Evolutionary conservation across 2,888 invertebrate species (phyloP).

Genomic region (Torymus tubicola): DNA sequence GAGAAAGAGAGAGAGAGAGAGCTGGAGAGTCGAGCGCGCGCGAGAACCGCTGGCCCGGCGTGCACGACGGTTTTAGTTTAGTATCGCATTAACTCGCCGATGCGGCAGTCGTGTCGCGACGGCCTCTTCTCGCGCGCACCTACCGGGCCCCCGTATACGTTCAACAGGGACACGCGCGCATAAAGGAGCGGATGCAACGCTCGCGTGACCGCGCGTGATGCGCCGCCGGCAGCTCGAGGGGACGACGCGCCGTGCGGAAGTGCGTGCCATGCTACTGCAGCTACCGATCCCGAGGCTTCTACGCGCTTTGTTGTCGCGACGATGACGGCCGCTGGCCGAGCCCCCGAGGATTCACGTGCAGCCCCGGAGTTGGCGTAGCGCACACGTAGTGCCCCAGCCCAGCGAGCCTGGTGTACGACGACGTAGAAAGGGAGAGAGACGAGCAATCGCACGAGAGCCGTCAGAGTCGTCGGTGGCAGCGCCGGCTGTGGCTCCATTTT

Average conservation of each 20-base stretch:
- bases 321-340: not conserved
- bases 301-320: not conserved
- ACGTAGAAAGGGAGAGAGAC: constrained; percentile 11
- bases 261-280: not conserved
- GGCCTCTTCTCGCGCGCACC: constrained; percentile 5
- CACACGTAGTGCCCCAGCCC: not conserved
- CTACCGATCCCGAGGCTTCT: too few relatives aligned
- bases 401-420: not conserved
- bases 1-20: constrained; percentile 39
- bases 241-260: constrained; percentile 11
- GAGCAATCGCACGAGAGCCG: constrained; percentile 6
- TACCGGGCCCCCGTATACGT: too few relatives aligned
- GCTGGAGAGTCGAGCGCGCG: constrained; percentile 12
- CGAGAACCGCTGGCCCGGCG: constrained; percentile 17
- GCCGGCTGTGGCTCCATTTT: constrained; percentile 36
- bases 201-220: not conserved
- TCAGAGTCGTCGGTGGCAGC: not conserved
- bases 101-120: constrained; percentile 28
- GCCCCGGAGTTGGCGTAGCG: too few relatives aligned
- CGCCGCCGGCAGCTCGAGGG: not conserved
- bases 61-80: constrained; percentile 54
- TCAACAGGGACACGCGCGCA: not conserved
- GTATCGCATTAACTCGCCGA: constrained; percentile 54
- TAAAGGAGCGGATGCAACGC: not conserved
- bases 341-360: constrained; percentile 1